Conservation (phyloP, 2,888 invertebrate genomes). For the Stegophylla sp. region DNA sequence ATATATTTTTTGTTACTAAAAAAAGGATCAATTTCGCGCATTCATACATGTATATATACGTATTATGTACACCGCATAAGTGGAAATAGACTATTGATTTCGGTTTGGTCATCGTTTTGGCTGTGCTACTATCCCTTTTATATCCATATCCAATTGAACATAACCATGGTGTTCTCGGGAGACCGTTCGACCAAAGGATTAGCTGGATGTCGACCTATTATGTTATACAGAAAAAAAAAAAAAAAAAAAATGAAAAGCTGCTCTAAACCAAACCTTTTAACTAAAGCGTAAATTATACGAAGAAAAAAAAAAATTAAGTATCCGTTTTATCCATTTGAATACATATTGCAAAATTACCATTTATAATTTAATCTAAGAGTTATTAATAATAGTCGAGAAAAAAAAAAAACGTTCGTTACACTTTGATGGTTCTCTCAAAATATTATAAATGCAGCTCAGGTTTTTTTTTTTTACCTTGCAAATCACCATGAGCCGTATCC, state of each 20-base stretch:
- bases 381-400: not conserved
- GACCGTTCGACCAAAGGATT: slow-evolving; percentile 25
- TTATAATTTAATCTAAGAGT: not conserved
- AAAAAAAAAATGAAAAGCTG: not conserved
- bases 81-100: slow-evolving; percentile 39
- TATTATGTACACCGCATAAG: slow-evolving; percentile 6
- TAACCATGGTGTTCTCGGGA: not conserved
- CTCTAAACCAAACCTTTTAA: not conserved
- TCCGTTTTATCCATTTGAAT: not conserved
- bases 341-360: slow-evolving; percentile 11
- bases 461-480: no score
- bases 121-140: slow-evolving; percentile 10
- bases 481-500: no score
- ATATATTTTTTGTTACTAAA: slow-evolving; percentile 2
- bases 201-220: slow-evolving; percentile 17
- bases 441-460: not conserved
- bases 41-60: no score
- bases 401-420: not conserved
- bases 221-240: not conserved
- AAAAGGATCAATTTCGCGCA: slow-evolving; percentile 20
- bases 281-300: not conserved
- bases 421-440: not conserved
- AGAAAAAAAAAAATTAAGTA: not conserved
- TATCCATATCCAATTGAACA: slow-evolving; percentile 7
- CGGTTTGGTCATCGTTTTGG: slow-evolving; percentile 8